Base-by-base conservation (phyloP, 2,888 invertebrate genomes). In the Galerucella nymphaeae region DNA sequence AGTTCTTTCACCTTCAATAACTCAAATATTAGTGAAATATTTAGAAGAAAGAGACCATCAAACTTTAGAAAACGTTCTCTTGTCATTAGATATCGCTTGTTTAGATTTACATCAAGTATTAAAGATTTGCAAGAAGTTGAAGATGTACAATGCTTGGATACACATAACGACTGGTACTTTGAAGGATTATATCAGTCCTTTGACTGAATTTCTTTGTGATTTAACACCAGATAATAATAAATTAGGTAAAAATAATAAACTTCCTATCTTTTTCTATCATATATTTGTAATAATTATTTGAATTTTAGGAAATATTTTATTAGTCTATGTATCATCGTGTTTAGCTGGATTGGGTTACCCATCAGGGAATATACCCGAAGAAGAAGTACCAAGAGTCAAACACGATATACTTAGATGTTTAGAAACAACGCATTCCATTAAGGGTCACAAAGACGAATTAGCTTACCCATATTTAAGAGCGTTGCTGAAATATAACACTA, bases 301-400 rank as follows among this genome's bases (percentile, higher is more conserved):
- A 14, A 23, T 71, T 71, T 61, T 95, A 59, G 96, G 96, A 9
- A 96, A 96, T 82, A 94, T 94, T 75, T 86, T 96, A 77, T 87
- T 97, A 66, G 95, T 96, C 2, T 96, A 96, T 83, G 90, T 95
- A 42, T 95, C 94, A 76, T 95, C 95, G 78, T 96, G 96, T 82
- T 87, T 96, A 76, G 93, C 95, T n/a, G 96, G 81, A 67, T 88
- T 94, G 71, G 94, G 93, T 0, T 96, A 94, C 87, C 96, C 95
- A 0, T 88, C 88, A 55, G 95, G 95, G 0, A 90, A 92, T 80
- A 91, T 95, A 78, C 90, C 92, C 0, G 87, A 88, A 11, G 89
- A 90, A 48, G 86, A 89, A 64, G 89, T 91, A 9, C 88, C 89
- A 45, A 88, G 89, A 81, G 94, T 94, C 1, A 94, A 94, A 83